These are phyloP conservation scores for Falco cherrug DNA, from an alignment of 2,797 vertebrate species.

Conservation along the genomic window DNA sequence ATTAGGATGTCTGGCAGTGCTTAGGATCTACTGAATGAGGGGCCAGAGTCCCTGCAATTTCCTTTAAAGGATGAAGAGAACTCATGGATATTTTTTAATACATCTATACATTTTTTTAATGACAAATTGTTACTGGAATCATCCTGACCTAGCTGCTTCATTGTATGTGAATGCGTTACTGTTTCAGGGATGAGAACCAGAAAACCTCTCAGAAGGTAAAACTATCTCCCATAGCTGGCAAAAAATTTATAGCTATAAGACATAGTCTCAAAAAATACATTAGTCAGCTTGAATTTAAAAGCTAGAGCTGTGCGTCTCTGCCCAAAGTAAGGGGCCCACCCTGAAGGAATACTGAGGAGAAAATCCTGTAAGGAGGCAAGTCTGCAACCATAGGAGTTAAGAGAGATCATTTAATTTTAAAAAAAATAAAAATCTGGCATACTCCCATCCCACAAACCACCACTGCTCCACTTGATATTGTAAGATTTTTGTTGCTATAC, in stretches of 20 bases:
- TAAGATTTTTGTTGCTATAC: background rate
- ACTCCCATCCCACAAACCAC: background rate
- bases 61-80: background rate
- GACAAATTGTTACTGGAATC: background rate
- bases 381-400: background rate
- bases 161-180: background rate
- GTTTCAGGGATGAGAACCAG: background rate
- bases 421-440: no score
- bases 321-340: background rate
- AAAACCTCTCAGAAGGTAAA: background rate
- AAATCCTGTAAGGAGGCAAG: background rate
- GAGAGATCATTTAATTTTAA: background rate
- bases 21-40: background rate
- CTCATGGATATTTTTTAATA: background rate
- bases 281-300: background rate
- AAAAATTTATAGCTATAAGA: background rate
- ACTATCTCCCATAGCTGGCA: background rate
- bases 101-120: background rate
- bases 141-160: background rate
- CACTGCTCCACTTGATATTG: fast-evolving
- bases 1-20: background rate
- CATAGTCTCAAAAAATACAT: background rate
- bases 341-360: background rate
- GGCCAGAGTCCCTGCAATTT: background rate
- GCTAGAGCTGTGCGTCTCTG: background rate